phyloP scores from a whole-genome alignment of 1,140 invertebrate species.

The Globodera ellingtonae region DNA sequence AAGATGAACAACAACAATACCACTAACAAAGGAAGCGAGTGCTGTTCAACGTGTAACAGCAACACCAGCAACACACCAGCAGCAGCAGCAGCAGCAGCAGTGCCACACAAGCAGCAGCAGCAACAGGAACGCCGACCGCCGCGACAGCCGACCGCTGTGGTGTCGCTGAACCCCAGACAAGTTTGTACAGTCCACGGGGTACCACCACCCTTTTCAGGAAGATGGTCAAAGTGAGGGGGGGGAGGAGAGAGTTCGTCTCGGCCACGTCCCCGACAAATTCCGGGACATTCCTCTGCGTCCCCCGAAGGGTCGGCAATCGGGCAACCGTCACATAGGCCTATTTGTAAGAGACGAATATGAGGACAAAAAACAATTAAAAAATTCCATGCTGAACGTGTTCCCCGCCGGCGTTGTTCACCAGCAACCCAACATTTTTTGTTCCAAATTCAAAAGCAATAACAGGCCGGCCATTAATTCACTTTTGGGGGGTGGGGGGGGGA shows the following conservation, averaged over 20 bases:
- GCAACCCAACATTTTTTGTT: too few species aligned
- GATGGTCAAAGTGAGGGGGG: too few species aligned
- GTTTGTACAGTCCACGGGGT: background rate
- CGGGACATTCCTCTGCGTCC: background rate
- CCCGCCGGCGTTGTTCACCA: too few species aligned
- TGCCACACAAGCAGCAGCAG: constrained; percentile 8
- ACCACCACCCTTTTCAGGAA: too few species aligned
- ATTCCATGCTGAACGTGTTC: background rate
- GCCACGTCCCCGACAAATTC: background rate
- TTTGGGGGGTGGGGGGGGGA: too few species aligned
- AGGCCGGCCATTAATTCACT: too few species aligned
- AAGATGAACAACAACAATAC: too few species aligned
- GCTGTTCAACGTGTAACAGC: too few species aligned
- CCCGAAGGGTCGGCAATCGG: background rate
- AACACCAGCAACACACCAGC: too few species aligned
- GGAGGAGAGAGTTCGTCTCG: background rate
- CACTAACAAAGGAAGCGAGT: too few species aligned
- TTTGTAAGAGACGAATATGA: background rate
- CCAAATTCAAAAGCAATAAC: too few species aligned
- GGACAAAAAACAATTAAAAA: background rate
- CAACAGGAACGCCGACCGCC: background rate
- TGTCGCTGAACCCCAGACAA: constrained; percentile 25
- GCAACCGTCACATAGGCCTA: background rate
- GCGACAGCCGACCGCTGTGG: constrained; percentile 25
- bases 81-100: background rate